Evolutionary conservation across 1,140 invertebrate species (phyloP).

Genomic region (Cydia strobilella): DNA sequence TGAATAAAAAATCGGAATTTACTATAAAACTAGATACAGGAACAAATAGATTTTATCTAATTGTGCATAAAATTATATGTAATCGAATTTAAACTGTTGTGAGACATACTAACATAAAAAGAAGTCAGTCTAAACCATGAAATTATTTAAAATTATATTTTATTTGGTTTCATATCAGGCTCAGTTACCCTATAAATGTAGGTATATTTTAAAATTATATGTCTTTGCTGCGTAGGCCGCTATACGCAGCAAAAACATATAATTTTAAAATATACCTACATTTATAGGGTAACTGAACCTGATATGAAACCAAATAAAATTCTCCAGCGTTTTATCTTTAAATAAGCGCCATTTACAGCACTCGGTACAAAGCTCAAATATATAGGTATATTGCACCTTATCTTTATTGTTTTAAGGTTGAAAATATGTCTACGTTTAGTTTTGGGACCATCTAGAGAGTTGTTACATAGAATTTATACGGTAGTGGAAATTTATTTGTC

Average conservation of each 20-base stretch:
- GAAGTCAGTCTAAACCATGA: no score
- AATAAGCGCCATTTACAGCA: neutral
- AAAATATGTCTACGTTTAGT: neutral
- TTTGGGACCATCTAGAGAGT: neutral
- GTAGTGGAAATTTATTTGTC: neutral
- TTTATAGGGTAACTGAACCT: neutral
- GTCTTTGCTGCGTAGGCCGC: no score
- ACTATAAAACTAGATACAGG: no score
- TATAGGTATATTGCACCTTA: neutral
- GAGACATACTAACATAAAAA: no score
- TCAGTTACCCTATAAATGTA: neutral
- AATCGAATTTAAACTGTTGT: no score
- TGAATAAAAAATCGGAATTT: no score
- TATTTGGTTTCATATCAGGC: neutral
- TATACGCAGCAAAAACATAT: no score
- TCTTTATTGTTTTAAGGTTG: neutral
- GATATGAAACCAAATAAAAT: neutral
- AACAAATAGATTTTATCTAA: no score
- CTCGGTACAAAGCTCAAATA: neutral
- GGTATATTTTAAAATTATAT: no score
- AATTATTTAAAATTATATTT: no score
- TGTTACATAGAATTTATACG: neutral
- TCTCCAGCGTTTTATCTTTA: neutral
- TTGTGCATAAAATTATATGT: no score
- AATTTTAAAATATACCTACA: no score